A percentile compares a stretch with the other conserved stretches of the same genome.
phyloP scores from a whole-genome alignment of 2,797 vertebrate species.

The Tympanoctomys barrerae region DNA sequence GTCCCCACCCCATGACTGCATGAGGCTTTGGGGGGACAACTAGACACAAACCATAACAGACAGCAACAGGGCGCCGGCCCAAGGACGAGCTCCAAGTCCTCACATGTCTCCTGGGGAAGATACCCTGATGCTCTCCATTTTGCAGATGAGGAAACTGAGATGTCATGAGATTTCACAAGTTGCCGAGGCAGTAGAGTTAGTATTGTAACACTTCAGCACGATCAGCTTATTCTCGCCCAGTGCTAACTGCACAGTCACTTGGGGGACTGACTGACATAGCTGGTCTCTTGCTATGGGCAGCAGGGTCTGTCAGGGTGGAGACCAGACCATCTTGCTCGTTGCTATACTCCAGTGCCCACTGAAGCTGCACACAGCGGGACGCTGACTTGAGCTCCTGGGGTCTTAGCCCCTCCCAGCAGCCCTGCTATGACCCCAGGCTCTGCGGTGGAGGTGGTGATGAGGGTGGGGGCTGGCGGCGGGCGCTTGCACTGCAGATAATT shows the following conservation, averaged over 20 bases:
- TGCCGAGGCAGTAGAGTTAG: background rate
- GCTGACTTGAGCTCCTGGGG: background rate
- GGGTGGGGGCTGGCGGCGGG: conserved; percentile 83
- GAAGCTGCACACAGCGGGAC: background rate
- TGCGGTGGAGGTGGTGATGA: conserved; percentile 75
- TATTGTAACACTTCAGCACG: background rate
- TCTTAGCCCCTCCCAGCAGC: background rate
- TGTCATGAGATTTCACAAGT: background rate
- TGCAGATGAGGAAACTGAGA: background rate
- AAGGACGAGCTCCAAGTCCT: background rate
- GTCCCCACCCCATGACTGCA: too few species aligned
- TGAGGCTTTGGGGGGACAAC: too few species aligned
- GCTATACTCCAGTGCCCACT: background rate
- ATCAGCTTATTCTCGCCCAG: background rate
- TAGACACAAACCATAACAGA: too few species aligned
- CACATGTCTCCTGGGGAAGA: accelerated
- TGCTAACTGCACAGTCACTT: too few species aligned
- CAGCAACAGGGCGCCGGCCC: background rate
- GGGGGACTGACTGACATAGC: background rate
- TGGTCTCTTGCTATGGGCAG: background rate
- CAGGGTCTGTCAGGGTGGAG: background rate
- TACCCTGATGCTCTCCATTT: background rate
- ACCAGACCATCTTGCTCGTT: accelerated
- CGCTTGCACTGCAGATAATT: conserved; percentile 77
- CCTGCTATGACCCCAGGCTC: background rate